phyloP scores from a whole-genome alignment of 2,797 vertebrate genomes.

The Podargus strigoides region DNA sequence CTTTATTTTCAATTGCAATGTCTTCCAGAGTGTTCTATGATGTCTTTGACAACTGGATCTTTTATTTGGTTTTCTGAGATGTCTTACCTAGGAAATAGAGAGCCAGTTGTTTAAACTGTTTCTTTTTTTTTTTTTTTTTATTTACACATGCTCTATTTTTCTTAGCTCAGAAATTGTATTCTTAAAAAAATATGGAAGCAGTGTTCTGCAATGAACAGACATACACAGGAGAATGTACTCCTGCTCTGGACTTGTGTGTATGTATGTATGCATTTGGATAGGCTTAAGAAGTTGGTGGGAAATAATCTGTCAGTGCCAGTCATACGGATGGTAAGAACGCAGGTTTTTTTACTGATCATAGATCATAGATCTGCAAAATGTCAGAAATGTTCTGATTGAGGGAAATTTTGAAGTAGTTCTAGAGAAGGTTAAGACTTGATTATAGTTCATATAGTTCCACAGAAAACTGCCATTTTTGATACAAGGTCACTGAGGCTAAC shows the following conservation, averaged over 20 bases:
- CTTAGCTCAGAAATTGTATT: background rate
- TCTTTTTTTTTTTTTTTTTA: background rate
- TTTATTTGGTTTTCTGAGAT: background rate
- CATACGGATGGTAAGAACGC: background rate
- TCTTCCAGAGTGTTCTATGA: background rate
- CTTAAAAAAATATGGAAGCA: background rate
- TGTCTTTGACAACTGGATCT: background rate
- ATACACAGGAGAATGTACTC: background rate
- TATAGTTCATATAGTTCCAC: background rate
- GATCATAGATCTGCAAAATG: background rate
- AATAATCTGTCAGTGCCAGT: background rate
- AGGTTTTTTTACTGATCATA: background rate
- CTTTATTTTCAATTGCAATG: background rate
- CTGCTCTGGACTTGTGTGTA: background rate
- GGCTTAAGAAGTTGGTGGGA: background rate
- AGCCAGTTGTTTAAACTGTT: background rate
- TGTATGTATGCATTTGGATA: no score
- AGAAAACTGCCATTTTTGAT: background rate
- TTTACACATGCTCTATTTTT: background rate
- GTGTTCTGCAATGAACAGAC: background rate
- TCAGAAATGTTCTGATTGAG: background rate
- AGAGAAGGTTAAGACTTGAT: background rate
- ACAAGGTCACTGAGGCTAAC: background rate
- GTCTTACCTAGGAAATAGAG: background rate
- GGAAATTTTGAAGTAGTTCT: background rate